A percentile compares a stretch with the other conserved stretches of the same genome.
Evolutionary conservation across 2,888 invertebrate genomes (phyloP).

Genomic region (Lepidocyrtinus sp.): DNA sequence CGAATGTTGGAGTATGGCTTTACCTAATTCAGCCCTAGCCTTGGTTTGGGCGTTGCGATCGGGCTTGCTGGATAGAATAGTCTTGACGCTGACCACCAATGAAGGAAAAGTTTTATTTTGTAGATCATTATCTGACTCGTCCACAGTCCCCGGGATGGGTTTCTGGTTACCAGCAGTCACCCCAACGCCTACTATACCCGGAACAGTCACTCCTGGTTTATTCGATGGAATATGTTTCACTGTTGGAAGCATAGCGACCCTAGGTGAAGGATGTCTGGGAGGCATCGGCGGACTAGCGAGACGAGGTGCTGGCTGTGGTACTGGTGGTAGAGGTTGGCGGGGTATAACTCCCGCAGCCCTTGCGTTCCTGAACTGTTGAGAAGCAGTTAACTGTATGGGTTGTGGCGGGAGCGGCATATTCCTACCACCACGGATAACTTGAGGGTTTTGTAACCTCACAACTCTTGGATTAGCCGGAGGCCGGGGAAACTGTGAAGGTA

Average conservation of each 20-base stretch:
- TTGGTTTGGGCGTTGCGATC: constrained; percentile 71
- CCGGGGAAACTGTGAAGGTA: background rate
- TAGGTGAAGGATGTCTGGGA: background rate
- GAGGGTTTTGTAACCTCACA: background rate
- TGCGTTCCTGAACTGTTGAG: background rate
- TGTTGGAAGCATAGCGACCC: background rate
- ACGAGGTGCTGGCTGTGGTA: background rate
- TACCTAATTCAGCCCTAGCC: constrained; percentile 74
- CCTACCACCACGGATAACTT: background rate
- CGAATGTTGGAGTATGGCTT: constrained; percentile 31
- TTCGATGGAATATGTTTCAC: background rate
- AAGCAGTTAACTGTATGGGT: background rate
- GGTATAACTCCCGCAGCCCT: too few relatives aligned
- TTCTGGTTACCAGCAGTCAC: constrained; percentile 50
- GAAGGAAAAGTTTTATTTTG: constrained; percentile 85
- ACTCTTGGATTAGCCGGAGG: background rate
- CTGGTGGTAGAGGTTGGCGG: too few relatives aligned
- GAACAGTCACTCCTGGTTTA: background rate
- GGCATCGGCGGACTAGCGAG: background rate
- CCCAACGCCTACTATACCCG: background rate
- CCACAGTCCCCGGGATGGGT: constrained; percentile 44
- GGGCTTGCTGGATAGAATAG: constrained; percentile 81
- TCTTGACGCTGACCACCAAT: constrained; percentile 86
- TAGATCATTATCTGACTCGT: constrained; percentile 31
- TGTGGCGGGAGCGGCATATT: background rate